Base-by-base conservation (phyloP, 2,888 invertebrate species). In the Pycnomerus fuliginosus region DNA sequence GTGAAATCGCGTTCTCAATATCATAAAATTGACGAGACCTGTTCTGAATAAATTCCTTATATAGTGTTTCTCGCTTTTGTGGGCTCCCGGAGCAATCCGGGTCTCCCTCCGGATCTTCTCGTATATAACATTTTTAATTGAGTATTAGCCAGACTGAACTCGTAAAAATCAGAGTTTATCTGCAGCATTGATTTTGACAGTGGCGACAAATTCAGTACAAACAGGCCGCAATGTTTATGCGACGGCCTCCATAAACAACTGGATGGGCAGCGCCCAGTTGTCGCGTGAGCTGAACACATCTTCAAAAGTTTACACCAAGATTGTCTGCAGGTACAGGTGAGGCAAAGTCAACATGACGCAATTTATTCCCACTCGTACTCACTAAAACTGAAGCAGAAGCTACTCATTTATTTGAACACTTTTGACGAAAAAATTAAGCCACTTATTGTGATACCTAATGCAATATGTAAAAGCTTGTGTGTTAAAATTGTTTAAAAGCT, bases 181-280 rank as follows among this genome's bases (percentile, higher is more conserved):
- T 60, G 50, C 55, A 51, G 59, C 65, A 61, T 62, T 65, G 61
- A 62, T 61, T 64, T 63, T 65, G 65, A 65, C 65, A 62, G 60
- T 59, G 65, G 64, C 63, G 67, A 68, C 66, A 68, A 67, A 68
- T 67, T 68, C 60, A 60, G 60, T 62, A 62, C 67, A 67, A 67
- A 65, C 65, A 66, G 60, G 60, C 64, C 65, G 65, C 61, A 48
- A 59, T 62, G 63, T 64, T 67, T 63, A 61, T 58, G 64, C 53
- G 64, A 62, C 59, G 39, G 51, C 54, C 39, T 44, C 56, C 65
- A 66, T 66, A 66, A 67, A 66, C 52, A 60, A 62, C 49, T 45
- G 44, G 53, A 56, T 56, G 60, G 61, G 53, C 62, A 59, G 62
- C 64, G 64, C 64, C 65, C 63, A 52, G 60, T 58, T 60, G 58